Conservation (phyloP, 2,797 vertebrate species). For the Enteromius thamalakanensis region DNA sequence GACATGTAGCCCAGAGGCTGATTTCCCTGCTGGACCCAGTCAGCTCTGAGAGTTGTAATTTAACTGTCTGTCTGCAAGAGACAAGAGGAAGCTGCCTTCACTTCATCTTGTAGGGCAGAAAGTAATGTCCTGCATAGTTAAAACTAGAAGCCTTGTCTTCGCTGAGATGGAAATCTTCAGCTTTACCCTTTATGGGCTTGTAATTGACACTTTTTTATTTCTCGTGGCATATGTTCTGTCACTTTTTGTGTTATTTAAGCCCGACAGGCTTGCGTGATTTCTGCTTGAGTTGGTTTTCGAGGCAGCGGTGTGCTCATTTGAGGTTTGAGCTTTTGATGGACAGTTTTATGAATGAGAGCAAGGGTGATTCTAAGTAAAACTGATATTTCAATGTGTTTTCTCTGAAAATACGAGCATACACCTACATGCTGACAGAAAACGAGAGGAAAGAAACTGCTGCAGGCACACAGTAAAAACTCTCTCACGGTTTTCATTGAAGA, state of each 20-base stretch:
- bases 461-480: conserved; percentile 13
- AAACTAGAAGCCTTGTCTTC: not conserved
- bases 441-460: not conserved
- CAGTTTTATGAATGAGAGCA: conserved; percentile 35
- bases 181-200: not conserved
- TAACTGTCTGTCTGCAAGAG: conserved; percentile 37
- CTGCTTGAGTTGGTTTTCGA: conserved; percentile 37
- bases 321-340: conserved; percentile 28
- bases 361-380: conserved; percentile 8
- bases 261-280: conserved; percentile 33
- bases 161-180: not conserved
- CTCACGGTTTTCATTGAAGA: not conserved
- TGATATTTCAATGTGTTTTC: conserved; percentile 28
- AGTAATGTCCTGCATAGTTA: not conserved
- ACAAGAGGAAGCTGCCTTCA: conserved; percentile 36
- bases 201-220: conserved; percentile 14
- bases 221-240: not conserved
- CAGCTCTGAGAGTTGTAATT: not conserved
- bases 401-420: not conserved
- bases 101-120: conserved; percentile 20
- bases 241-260: conserved; percentile 17
- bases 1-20: conserved; percentile 27
- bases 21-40: conserved; percentile 20
- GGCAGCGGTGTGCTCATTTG: conserved; percentile 16
- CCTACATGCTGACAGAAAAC: not conserved